Percentiles rank a stretch among this genome's conserved stretches.
Conservation (phyloP, 2,113 vertebrate species). For the Microtus ochrogaster region DNA sequence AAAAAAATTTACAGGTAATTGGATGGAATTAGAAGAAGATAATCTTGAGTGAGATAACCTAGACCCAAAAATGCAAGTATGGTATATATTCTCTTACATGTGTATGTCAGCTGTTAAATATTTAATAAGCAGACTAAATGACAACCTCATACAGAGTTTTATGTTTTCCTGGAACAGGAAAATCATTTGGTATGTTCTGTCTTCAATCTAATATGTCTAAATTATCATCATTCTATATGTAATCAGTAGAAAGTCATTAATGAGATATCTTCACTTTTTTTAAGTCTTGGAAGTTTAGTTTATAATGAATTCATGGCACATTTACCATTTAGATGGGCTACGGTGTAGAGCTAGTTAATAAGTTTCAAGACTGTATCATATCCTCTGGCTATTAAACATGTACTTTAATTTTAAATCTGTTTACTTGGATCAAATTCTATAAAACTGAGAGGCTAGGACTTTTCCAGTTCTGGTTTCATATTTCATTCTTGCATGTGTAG, state of each 20-base stretch:
- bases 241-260: background rate
- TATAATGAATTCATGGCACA: background rate
- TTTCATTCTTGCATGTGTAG: background rate
- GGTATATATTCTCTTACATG: background rate
- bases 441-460: background rate
- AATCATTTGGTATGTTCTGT: conserved; percentile 1
- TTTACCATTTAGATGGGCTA: background rate
- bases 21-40: background rate
- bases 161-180: conserved; percentile 28
- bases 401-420: conserved; percentile 7
- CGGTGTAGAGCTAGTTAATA: background rate
- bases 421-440: background rate
- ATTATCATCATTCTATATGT: conserved; percentile 25
- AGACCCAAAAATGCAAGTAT: background rate
- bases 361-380: background rate
- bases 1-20: background rate
- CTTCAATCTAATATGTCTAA: background rate
- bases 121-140: background rate
- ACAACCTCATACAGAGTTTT: background rate
- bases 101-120: background rate
- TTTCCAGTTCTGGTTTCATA: background rate
- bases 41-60: background rate
- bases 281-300: background rate
- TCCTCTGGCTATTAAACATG: background rate
- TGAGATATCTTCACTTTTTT: background rate